Percentiles rank a stretch among this genome's conserved stretches.
phyloP scores from a whole-genome alignment of 2,888 invertebrate species.

The Andrena praecox region DNA sequence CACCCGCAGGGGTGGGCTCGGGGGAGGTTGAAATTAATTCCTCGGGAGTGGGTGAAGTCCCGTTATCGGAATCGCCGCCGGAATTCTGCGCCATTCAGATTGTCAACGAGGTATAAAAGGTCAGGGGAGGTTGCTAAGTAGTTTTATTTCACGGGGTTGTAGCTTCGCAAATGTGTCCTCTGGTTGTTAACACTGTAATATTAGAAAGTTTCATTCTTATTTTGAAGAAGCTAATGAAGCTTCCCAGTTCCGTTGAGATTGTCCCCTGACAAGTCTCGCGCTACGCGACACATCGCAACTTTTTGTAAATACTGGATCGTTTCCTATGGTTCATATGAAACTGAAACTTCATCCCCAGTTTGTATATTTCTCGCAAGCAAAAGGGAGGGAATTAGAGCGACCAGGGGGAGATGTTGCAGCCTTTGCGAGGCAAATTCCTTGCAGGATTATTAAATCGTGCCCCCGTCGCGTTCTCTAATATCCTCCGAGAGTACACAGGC shows the following conservation, averaged over 20 bases:
- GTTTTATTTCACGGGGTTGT: no score
- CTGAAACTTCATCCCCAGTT: not conserved
- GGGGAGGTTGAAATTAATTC: conserved; percentile 64
- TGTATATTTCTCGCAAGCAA: not conserved
- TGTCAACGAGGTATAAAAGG: not conserved
- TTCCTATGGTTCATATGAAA: no score
- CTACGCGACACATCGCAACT: no score
- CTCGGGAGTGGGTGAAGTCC: conserved; percentile 12
- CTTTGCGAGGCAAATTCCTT: conserved; percentile 18
- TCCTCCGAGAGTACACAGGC: conserved; percentile 7
- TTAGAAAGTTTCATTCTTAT: no score
- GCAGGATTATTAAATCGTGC: conserved; percentile 36
- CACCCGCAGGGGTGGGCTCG: not conserved
- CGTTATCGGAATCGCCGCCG: conserved; percentile 29
- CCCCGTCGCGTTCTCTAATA: conserved; percentile 14
- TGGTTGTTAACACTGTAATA: no score
- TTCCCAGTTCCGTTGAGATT: no score
- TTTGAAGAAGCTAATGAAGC: no score
- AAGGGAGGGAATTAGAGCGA: not conserved
- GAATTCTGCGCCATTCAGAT: not conserved
- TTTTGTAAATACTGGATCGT: no score
- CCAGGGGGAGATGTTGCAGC: not conserved
- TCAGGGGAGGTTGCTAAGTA: not conserved
- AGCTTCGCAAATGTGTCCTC: no score
- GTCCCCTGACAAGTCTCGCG: no score